Conservation (phyloP, 2,888 invertebrate species). For the Cremastinae sp. region DNA sequence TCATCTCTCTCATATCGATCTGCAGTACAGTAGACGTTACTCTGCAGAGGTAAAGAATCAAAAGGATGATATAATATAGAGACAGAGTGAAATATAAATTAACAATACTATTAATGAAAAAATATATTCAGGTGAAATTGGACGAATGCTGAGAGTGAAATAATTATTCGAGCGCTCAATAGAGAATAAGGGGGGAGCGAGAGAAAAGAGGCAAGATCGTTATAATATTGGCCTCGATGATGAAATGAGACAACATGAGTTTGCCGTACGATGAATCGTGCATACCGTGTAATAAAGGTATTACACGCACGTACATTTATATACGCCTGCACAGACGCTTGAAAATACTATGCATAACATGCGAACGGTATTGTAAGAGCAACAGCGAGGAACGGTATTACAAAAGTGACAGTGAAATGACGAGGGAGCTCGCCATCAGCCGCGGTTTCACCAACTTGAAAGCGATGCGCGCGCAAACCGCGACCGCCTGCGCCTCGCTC, state of each 20-base stretch:
- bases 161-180: conserved; percentile 22
- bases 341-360: background rate
- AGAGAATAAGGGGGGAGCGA: background rate
- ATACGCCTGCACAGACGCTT: background rate
- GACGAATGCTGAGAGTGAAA: background rate
- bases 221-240: conserved; percentile 54
- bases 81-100: too few relatives aligned
- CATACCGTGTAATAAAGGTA: conserved; percentile 41
- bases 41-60: too few relatives aligned
- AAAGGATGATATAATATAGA: too few relatives aligned
- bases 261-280: conserved; percentile 41
- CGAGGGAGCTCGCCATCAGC: conserved; percentile 64
- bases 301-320: conserved; percentile 17
- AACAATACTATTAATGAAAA: too few relatives aligned
- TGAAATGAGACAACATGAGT: conserved; percentile 34
- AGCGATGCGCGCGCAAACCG: conserved; percentile 70
- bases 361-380: conserved; percentile 38
- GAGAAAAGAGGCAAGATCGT: conserved; percentile 44
- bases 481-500: conserved; percentile 49
- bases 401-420: conserved; percentile 78
- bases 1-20: too few relatives aligned
- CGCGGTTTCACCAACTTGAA: conserved; percentile 73
- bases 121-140: too few relatives aligned
- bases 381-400: conserved; percentile 72
- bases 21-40: too few relatives aligned